Evolutionary conservation across 2,113 vertebrate genomes (phyloP), one percentile per base, ranked within the genome.

Genomic region (Malurus cyaneus): DNA sequence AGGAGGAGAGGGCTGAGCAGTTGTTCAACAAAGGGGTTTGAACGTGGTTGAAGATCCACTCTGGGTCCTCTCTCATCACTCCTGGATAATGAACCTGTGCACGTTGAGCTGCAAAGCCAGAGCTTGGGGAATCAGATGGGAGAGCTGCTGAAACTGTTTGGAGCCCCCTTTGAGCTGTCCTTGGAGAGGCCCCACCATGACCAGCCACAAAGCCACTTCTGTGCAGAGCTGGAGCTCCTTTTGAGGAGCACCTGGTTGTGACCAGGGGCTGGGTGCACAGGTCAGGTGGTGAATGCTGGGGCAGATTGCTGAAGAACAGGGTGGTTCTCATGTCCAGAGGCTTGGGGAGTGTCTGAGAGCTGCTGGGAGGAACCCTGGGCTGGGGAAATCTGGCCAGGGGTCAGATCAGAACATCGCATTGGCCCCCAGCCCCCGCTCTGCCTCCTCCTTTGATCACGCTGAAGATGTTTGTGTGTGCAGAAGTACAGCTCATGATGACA

Each of bases 41-140:
- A 47, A 11, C 21, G 50, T 25, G 32, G 25, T 28, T 39, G 20
- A 67, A 73, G 20, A n/a, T 67, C 54, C 26, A 8, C 46, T 50
- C 54, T 60, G 69, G 36, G 17, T 57, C 28, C 5, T n/a, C 61
- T 80, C 0, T 0, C 26, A 2, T 65, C 46, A 2, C 64, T 76
- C 56, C 19, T 32, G 34, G 28, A 28, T 61, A 6, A 28, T 1
- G 16, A 54, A 61, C 34, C 16, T 36, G 49, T 44, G 69, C 44
- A 6, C 17, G 39, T 9, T 61, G 59, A 31, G 32, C 59, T 71
- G 41, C 24, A 42, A 21, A 83, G 54, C 18, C 20, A 60, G 60
- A 85, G 28, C 56, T 42, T 3, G 31, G 69, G 53, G n/a, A 57
- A 24, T 60, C 12, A 17, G 36, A 26, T 31, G 44, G 34, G 39